Base-by-base conservation (phyloP, 2,797 vertebrate species). In the Hydrophis major region DNA sequence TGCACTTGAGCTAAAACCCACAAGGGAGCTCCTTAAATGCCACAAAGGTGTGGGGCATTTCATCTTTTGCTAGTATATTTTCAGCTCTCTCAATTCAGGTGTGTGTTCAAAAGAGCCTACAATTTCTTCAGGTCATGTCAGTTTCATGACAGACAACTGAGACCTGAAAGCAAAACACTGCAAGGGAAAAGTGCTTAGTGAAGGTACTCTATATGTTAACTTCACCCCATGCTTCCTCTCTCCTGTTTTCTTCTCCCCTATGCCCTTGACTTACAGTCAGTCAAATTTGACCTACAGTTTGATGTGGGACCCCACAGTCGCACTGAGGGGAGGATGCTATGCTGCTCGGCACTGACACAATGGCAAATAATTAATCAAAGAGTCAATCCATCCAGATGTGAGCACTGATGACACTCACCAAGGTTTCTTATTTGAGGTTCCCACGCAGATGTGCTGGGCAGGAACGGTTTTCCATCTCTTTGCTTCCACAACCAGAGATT, bases 401-500 rank as follows among this genome's bases (percentile, higher is more conserved):
- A 78, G 37, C 3, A 11, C 18, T 42, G 18, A 42, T 22, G 27
- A 92, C 63, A 93, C 97, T 98, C 95, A 99, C 99, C 98, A 98
- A 95, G 97, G 96, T 78, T 96, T 97, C 94, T 97, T 98, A 95
- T 98, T 98, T 1, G 97, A 95, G 42, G 96, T 94, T 69, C 98
- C 98, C 53, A 97, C 95, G 6, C 99, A 99, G 78, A 95, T n/a
- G 0, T 98, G 99, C 96, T 99, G 99, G 25, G 97, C 55, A 6
- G 99, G 98, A 22, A 99, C 98, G 0, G 97, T 97, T 56, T 97
- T 98, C 99, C 99, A 99, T 93, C 97, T 98, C 95, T 97, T 97
- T 0, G 99, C 98, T 97, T 99, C 98, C 61, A 98, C 90, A 66
- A 99, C 99, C 95, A 99, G 98, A 92, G 98, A 98, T 0, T 99